These are phyloP conservation scores for Drosophila pachea DNA, from an alignment of 1,140 invertebrate species.

Conservation along the genomic window DNA sequence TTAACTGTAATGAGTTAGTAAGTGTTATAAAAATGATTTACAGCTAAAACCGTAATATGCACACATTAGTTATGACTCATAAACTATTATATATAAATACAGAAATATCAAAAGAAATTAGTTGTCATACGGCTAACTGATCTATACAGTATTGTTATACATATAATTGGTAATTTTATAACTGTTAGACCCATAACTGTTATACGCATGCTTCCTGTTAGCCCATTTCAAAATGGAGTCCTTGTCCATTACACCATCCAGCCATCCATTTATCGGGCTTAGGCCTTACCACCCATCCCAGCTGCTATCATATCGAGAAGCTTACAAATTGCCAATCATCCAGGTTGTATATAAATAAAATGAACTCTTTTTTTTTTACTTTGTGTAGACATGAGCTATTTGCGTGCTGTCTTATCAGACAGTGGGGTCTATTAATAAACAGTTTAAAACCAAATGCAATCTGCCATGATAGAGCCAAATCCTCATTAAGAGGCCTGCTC, in stretches of 20 bases:
- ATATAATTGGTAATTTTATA: background rate
- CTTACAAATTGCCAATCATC: constrained; percentile 62
- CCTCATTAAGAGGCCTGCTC: constrained; percentile 2
- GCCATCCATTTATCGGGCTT: background rate
- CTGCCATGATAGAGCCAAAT: constrained; percentile 18
- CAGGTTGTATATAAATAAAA: constrained; percentile 47
- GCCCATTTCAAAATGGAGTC: background rate
- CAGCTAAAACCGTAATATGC: no score
- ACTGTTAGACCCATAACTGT: background rate
- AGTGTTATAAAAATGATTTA: no score
- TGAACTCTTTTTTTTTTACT: constrained; percentile 32
- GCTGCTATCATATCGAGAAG: constrained; percentile 54
- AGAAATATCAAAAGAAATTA: no score
- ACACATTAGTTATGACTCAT: no score
- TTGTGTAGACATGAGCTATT: constrained; percentile 40
- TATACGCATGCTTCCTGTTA: background rate
- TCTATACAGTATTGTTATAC: background rate
- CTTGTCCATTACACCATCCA: background rate
- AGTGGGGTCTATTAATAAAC: constrained; percentile 41
- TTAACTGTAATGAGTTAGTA: no score
- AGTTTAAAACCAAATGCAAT: constrained; percentile 12
- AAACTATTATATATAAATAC: no score
- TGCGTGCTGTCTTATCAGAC: constrained; percentile 51
- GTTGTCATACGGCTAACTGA: background rate
- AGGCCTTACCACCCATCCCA: constrained; percentile 28